Evolutionary conservation across 2,797 vertebrate genomes (phyloP).

Genomic region (Prunella strophiata): DNA sequence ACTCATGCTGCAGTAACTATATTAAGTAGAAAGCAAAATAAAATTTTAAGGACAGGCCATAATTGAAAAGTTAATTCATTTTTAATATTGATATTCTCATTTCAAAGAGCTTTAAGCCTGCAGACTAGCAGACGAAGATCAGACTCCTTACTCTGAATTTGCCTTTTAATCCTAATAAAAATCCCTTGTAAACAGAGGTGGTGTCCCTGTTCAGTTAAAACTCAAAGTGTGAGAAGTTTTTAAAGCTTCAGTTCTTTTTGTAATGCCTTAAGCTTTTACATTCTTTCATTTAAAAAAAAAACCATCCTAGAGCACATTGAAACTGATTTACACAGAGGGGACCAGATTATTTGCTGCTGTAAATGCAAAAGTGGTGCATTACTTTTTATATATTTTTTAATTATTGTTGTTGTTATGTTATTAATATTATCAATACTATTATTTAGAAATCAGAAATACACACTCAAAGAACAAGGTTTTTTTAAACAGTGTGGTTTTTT

Average conservation of each 20-base stretch:
- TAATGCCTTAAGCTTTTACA: background rate
- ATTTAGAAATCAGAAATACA: background rate
- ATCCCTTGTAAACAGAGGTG: background rate
- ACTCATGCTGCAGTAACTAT: background rate
- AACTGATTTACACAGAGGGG: background rate
- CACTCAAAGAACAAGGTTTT: background rate
- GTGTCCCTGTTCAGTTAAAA: background rate
- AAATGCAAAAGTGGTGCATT: background rate
- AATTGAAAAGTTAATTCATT: conserved; percentile 2
- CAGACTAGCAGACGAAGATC: background rate
- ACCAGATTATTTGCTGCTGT: background rate
- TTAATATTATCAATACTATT: background rate
- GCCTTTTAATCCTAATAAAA: background rate
- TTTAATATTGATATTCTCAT: background rate
- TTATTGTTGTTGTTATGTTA: background rate
- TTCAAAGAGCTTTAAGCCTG: background rate
- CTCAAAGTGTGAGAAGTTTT: background rate
- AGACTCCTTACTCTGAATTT: background rate
- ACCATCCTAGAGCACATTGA: background rate
- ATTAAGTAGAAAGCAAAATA: background rate
- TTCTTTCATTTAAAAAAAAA: background rate
- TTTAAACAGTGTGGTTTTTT: background rate
- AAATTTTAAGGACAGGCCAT: background rate
- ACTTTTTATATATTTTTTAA: background rate
- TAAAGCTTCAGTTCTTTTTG: background rate